These are phyloP conservation scores for Nebria brevicollis DNA, from an alignment of 2,888 invertebrate species.

Conservation along the genomic window DNA sequence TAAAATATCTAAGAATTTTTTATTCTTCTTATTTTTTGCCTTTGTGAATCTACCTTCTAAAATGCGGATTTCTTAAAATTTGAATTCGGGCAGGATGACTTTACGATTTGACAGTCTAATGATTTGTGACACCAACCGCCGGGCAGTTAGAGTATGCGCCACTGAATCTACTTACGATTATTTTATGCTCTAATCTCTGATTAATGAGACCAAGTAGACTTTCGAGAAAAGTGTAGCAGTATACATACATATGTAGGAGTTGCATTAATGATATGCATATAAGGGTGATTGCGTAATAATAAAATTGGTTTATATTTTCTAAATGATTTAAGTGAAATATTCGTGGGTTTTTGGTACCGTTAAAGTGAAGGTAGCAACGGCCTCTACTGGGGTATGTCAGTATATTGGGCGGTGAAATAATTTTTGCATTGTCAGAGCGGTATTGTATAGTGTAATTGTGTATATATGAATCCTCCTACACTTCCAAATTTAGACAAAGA, in stretches of 20 bases:
- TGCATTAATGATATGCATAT: constrained; percentile 35
- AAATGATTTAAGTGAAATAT: not conserved
- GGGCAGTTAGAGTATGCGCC: too few relatives aligned
- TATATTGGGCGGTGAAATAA: constrained; percentile 12
- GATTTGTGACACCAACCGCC: too few relatives aligned
- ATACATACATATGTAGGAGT: constrained; percentile 24
- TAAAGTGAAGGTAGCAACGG: constrained; percentile 19
- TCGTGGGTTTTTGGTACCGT: constrained; percentile 30
- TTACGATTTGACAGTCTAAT: too few relatives aligned
- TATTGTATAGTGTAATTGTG: not conserved
- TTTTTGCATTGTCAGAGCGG: constrained; percentile 16
- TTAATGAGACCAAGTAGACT: constrained; percentile 17
- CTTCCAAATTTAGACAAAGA: not conserved
- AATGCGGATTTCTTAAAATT: too few relatives aligned
- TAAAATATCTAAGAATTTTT: too few relatives aligned
- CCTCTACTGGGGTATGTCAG: not conserved
- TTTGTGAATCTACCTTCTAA: too few relatives aligned
- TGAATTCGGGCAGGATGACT: too few relatives aligned
- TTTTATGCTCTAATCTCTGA: constrained; percentile 42
- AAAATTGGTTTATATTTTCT: constrained; percentile 22
- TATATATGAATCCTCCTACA: not conserved
- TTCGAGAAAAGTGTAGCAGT: not conserved
- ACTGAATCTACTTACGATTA: constrained; percentile 28
- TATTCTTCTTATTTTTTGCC: too few relatives aligned
- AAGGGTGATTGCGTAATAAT: not conserved